Conservation (phyloP, 2,113 vertebrate species). For the Caretta caretta region DNA sequence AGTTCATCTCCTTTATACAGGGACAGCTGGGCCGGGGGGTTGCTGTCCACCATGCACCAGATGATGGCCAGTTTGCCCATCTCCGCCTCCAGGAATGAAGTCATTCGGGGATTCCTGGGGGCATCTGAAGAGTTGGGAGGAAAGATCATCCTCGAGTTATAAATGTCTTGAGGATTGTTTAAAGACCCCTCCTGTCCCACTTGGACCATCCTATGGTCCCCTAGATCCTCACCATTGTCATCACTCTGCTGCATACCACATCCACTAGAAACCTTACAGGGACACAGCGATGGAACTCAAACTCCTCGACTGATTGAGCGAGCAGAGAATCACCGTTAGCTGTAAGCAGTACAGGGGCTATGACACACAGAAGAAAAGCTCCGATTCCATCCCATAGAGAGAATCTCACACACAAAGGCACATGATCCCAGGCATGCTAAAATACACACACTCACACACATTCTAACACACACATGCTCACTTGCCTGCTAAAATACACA, state of each 20-base stretch:
- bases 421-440: not conserved
- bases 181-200: not conserved
- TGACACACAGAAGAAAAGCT: not conserved
- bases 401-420: not conserved
- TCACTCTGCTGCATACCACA: not conserved
- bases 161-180: not conserved
- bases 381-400: not conserved
- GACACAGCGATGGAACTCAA: not conserved
- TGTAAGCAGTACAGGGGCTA: not conserved
- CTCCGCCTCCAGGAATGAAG: slow-evolving; percentile 67
- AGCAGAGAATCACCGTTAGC: not conserved
- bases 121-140: slow-evolving; percentile 36
- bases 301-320: not conserved
- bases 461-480: not conserved
- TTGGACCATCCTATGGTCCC: rapidly evolving
- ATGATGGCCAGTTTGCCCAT: slow-evolving; percentile 54
- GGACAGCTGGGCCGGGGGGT: slow-evolving; percentile 66
- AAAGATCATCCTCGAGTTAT: rapidly evolving
- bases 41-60: slow-evolving; percentile 75
- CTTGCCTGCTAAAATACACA: not conserved
- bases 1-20: slow-evolving; percentile 16
- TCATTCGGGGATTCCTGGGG: slow-evolving; percentile 37
- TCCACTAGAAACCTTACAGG: rapidly evolving
- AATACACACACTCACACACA: not conserved
- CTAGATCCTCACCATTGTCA: rapidly evolving